Evolutionary conservation across 2,113 vertebrate species (phyloP).

Genomic region (Oostethus manadensis): DNA sequence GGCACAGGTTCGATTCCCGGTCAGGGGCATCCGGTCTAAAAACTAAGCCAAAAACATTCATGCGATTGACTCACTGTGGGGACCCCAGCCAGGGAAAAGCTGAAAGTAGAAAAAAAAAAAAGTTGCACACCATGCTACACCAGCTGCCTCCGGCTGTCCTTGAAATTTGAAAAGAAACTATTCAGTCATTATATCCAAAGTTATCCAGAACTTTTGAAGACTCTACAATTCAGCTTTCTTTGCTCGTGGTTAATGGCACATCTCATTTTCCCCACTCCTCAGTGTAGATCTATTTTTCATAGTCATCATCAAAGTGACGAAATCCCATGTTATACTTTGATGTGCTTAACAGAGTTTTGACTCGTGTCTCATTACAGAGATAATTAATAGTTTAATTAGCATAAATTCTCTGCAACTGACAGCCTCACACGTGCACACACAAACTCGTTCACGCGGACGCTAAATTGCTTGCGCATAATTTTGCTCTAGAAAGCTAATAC

Average conservation of each 20-base stretch:
- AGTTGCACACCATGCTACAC: background rate
- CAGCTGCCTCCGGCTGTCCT: constrained; percentile 6
- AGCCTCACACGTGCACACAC: constrained; percentile 21
- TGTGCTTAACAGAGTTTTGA: constrained; percentile 60
- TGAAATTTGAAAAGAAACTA: constrained; percentile 7
- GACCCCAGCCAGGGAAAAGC: background rate
- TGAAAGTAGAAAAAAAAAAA: background rate
- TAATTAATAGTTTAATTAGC: constrained; percentile 70
- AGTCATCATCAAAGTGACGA: constrained; percentile 62
- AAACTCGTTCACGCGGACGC: constrained; percentile 6
- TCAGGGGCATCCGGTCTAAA: no score
- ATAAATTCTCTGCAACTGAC: constrained; percentile 52
- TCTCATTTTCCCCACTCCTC: constrained; percentile 42
- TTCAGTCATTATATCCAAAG: background rate
- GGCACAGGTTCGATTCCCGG: no score
- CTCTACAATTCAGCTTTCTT: constrained; percentile 11
- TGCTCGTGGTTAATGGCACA: constrained; percentile 39
- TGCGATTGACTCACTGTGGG: no score
- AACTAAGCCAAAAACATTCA: no score
- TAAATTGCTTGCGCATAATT: constrained; percentile 14
- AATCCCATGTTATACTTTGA: constrained; percentile 62
- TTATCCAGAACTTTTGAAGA: constrained; percentile 23
- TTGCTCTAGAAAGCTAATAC: constrained; percentile 5
- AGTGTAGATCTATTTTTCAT: constrained; percentile 49
- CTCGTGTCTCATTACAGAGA: constrained; percentile 63